Evolutionary conservation across 64 coral and sea anemone genomes (phyloP).

Genomic region (Dendrophyllia cribrosa): DNA sequence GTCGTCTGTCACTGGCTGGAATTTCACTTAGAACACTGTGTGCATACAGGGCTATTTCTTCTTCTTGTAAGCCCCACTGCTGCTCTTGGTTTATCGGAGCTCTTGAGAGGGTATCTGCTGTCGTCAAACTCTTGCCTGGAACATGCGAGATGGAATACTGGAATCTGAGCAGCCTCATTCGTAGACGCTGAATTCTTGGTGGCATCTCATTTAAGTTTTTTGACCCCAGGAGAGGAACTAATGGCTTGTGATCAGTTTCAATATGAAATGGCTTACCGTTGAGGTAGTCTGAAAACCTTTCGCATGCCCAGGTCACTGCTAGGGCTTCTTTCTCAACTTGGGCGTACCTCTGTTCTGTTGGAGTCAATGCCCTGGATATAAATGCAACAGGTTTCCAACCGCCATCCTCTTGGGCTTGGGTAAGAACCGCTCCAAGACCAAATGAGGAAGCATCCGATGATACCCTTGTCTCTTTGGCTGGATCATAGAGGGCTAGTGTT

Average conservation of each 20-base stretch:
- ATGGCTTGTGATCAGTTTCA: too few species aligned
- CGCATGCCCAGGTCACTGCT: slow-evolving; percentile 15
- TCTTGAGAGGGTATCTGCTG: slow-evolving; percentile 17
- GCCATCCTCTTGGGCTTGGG: background rate
- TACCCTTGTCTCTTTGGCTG: background rate
- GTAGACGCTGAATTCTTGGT: background rate
- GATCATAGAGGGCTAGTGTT: slow-evolving; percentile 25
- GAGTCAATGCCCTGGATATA: slow-evolving; percentile 36
- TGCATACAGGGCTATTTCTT: slow-evolving; percentile 25
- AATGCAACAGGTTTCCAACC: slow-evolving; percentile 27
- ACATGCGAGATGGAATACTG: background rate
- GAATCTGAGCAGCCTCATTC: background rate
- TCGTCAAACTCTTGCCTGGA: slow-evolving; percentile 3
- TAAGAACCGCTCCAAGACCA: background rate
- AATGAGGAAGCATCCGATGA: background rate
- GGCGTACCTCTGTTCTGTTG: background rate
- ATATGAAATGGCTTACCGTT: slow-evolving; percentile 10
- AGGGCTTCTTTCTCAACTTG: slow-evolving; percentile 14
- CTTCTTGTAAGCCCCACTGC: too few species aligned
- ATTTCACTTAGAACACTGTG: slow-evolving; percentile 32
- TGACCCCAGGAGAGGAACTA: slow-evolving; percentile 15
- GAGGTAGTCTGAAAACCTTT: slow-evolving; percentile 23
- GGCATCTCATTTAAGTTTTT: background rate
- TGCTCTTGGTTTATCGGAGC: too few species aligned
- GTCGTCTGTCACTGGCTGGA: background rate